Conservation (phyloP, 2,888 invertebrate species). For the Dasypogon diadema region DNA sequence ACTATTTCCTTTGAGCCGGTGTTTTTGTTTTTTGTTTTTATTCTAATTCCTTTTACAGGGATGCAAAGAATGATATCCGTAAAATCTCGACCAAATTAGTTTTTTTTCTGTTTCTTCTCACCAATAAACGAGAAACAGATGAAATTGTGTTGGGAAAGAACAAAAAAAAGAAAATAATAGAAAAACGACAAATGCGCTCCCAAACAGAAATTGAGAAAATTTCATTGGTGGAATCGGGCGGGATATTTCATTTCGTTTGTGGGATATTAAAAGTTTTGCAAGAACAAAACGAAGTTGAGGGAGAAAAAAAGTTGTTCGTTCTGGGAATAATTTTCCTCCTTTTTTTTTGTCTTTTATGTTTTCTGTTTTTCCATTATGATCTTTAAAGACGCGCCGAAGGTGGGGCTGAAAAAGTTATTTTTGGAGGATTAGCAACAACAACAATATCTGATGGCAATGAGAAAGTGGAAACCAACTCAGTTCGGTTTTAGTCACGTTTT, state of each 20-base stretch:
- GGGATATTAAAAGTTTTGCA: constrained; percentile 52
- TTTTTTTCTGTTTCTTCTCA: constrained; percentile 26
- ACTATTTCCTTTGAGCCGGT: neutral
- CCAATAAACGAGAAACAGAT: constrained; percentile 17
- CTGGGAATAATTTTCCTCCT: constrained; percentile 33
- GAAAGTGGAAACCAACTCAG: neutral
- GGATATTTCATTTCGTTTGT: constrained; percentile 13
- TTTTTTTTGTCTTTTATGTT: constrained; percentile 51
- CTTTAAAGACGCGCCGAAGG: neutral
- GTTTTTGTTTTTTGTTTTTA: constrained; percentile 21
- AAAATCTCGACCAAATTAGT: constrained; percentile 43
- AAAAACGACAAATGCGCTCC: constrained; percentile 47
- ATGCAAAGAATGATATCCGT: constrained; percentile 43
- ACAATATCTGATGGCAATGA: neutral
- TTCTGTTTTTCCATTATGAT: constrained; percentile 27
- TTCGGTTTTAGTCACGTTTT: constrained; percentile 42
- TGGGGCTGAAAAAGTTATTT: constrained; percentile 7
- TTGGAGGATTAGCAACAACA: neutral
- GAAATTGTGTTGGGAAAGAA: neutral
- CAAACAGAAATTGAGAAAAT: constrained; percentile 52
- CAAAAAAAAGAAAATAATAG: constrained; percentile 49
- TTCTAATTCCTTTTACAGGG: constrained; percentile 11
- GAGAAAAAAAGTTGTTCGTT: neutral
- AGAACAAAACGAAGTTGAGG: neutral
- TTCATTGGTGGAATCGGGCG: constrained; percentile 27